phyloP scores from a whole-genome alignment of 2,797 vertebrate species.

The Sebastes goodei region DNA sequence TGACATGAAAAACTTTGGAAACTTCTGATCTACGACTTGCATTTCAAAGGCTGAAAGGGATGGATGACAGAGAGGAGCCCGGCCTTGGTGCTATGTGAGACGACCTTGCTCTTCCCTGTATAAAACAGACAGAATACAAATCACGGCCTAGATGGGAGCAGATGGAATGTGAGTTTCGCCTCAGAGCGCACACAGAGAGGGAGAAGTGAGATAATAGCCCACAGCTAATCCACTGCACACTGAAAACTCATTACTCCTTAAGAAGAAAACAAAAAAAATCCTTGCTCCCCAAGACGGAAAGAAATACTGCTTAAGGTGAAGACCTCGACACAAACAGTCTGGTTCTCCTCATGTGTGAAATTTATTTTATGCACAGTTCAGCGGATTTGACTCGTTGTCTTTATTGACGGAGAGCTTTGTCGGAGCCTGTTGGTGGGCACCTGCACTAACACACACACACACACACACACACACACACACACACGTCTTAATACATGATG shows the following conservation, averaged over 20 bases:
- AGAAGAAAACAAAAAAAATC: conserved; percentile 37
- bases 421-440: not conserved
- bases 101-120: conserved; percentile 33
- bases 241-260: conserved; percentile 66
- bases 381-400: conserved; percentile 26
- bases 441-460: not conserved
- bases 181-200: conserved; percentile 15
- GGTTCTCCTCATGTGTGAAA: conserved; percentile 57
- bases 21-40: not conserved
- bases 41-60: conserved; percentile 15
- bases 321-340: conserved; percentile 34
- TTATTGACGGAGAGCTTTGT: conserved; percentile 43
- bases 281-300: conserved; percentile 35
- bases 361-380: conserved; percentile 56
- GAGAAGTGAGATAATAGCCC: conserved; percentile 67
- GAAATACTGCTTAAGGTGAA: conserved; percentile 51
- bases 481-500: not conserved
- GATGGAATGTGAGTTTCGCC: conserved; percentile 67
- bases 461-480: not conserved
- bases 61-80: conserved; percentile 11
- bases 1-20: not conserved
- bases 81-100: not conserved
- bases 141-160: conserved; percentile 44
- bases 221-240: conserved; percentile 73
- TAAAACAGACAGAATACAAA: conserved; percentile 45